phyloP scores from a whole-genome alignment of 2,113 vertebrate genomes.

The Sinocyclocheilus rhinocerous region DNA sequence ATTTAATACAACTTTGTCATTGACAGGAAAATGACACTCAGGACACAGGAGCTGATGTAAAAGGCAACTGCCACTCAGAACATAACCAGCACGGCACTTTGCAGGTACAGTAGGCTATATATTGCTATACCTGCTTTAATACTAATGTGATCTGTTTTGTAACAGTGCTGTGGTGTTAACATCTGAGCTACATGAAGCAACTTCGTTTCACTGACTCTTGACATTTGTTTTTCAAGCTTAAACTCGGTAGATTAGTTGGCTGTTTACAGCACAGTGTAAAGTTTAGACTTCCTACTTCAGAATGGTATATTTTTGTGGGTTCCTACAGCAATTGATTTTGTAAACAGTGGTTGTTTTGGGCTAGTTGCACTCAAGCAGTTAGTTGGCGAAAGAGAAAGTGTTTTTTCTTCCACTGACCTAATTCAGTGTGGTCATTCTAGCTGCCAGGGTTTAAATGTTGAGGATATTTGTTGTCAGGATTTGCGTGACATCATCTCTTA shows the following conservation, averaged over 20 bases:
- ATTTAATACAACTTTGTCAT: constrained; percentile 26
- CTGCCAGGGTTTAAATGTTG: constrained; percentile 51
- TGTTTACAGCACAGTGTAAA: neutral
- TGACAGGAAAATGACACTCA: constrained; percentile 71
- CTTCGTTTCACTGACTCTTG: neutral
- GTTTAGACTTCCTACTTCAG: neutral
- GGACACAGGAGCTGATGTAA: constrained; percentile 67
- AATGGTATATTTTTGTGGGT: neutral
- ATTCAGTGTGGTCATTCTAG: constrained; percentile 51
- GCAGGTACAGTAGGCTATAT: constrained; percentile 42
- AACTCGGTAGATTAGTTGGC: neutral
- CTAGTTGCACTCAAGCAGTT: constrained; percentile 22
- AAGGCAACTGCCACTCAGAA: constrained; percentile 66
- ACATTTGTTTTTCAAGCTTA: neutral
- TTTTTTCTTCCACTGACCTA: constrained; percentile 55
- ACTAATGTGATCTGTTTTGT: neutral
- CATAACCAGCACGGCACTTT: constrained; percentile 62
- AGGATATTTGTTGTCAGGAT: constrained; percentile 54
- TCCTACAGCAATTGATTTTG: neutral
- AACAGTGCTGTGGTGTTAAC: neutral
- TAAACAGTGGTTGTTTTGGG: constrained; percentile 18
- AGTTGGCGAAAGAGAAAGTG: constrained; percentile 48
- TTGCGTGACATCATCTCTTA: constrained; percentile 58
- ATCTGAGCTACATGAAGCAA: neutral
- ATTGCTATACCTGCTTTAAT: neutral